Base-by-base conservation (phyloP, 2,113 vertebrate species). In the Morone saxatilis region DNA sequence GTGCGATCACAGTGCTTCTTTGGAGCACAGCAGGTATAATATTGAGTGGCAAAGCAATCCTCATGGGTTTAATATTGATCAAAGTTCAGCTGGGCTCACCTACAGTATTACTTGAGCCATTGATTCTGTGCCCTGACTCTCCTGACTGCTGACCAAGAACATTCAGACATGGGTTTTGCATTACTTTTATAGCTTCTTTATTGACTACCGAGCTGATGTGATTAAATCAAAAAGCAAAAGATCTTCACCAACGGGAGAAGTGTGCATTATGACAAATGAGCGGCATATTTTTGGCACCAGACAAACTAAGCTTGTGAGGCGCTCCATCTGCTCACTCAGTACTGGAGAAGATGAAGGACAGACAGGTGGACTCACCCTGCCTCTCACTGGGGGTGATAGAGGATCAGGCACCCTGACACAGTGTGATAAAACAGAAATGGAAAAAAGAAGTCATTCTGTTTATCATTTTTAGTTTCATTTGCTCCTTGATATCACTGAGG, bases 91-190 rank as follows among this genome's bases (percentile, higher is more conserved):
- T 17, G 40, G 13, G n/a, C 78, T 85, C 68, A 79, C 71, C 74
- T 76, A 22, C 36, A 7, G 41, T 78, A 62, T 84, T 67, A 75
- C 38, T 67, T 38, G 19, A 76, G 71, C 25, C 31, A 78, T 69
- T 67, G 88, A 84, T 81, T 74, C 71, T 61, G 45, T 40, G 63
- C 17, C 31, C 77, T 78, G 54, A 85, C 50, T 78, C 71, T 91
- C 85, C 86, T 86, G 88, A 91, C 72, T 91, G 86, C 86, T 86
- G 88, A 91, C 72, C 57, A n/a, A 62, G 73, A 80, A 25, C 48
- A 65, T 87, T 79, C 66, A 75, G 68, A 89, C 71, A 61, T 36
- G 45, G 63, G 41, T 78, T 84, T 79, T 74, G 56, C 66, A 71
- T 88, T 90, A 79, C 68, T 70, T 41, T 60, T 56, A 69, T 57